Conservation (phyloP, 2,888 invertebrate genomes). For the Torymus aiolomorphi region DNA sequence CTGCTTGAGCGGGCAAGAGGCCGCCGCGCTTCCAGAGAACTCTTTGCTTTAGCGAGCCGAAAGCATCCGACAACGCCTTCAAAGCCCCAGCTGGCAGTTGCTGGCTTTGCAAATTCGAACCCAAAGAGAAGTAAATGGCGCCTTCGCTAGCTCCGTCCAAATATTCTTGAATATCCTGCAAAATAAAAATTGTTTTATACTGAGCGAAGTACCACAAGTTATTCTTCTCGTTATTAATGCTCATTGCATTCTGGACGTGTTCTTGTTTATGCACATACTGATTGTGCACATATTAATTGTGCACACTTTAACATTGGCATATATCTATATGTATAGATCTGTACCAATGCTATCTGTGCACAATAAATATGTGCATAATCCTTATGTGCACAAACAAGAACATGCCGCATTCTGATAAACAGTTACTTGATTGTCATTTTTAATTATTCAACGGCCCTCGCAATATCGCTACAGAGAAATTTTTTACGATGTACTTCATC, state of each 20-base stretch:
- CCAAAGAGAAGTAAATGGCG: constrained; percentile 74
- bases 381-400: too few species aligned
- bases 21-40: constrained; percentile 74
- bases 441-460: too few species aligned
- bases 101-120: constrained; percentile 73
- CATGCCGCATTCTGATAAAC: neutral
- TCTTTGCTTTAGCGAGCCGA: constrained; percentile 71
- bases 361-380: too few species aligned
- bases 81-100: constrained; percentile 69
- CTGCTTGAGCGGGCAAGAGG: constrained; percentile 66
- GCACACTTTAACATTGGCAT: too few species aligned
- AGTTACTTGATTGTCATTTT: neutral
- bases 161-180: constrained; percentile 72
- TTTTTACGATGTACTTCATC: too few species aligned
- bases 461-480: too few species aligned
- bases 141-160: constrained; percentile 70
- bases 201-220: neutral
- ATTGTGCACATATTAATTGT: too few species aligned
- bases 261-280: too few species aligned
- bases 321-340: too few species aligned
- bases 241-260: too few species aligned
- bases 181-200: constrained; percentile 11
- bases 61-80: constrained; percentile 68
- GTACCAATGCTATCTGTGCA: too few species aligned
- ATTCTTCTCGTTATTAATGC: neutral